Percentiles rank a stretch among this genome's conserved stretches.
Conservation (phyloP, 2,888 invertebrate species). For the Hyposoter didymator region DNA sequence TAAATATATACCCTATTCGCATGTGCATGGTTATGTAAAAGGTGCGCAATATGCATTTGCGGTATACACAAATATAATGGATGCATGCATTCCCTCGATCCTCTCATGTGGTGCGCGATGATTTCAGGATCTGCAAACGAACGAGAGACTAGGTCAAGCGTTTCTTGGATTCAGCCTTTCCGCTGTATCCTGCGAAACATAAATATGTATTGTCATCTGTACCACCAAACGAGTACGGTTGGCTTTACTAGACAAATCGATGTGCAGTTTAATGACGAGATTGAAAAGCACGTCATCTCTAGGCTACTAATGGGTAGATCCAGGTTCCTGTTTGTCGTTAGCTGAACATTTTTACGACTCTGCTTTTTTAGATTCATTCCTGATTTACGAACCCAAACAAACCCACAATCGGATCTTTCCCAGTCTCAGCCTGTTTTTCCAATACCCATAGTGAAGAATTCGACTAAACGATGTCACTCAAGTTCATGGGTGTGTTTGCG, state of each 20-base stretch:
- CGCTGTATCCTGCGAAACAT: constrained; percentile 59
- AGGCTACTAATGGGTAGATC: constrained; percentile 4
- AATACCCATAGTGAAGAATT: background rate
- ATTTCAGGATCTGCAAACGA: constrained; percentile 49
- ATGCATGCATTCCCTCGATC: constrained; percentile 58
- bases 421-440: background rate
- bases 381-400: background rate
- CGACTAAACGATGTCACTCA: constrained; percentile 5
- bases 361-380: background rate
- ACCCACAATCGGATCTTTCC: constrained; percentile 28
- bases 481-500: constrained; percentile 30
- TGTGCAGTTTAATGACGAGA: constrained; percentile 40
- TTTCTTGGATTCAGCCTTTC: constrained; percentile 55
- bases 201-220: constrained; percentile 68
- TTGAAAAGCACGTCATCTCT: constrained; percentile 22
- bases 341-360: background rate
- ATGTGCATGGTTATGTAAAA: constrained; percentile 64
- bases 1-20: constrained; percentile 34
- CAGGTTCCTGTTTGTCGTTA: background rate
- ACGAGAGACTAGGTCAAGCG: constrained; percentile 64
- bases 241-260: constrained; percentile 33
- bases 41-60: constrained; percentile 42
- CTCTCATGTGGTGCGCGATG: constrained; percentile 39
- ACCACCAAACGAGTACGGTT: background rate
- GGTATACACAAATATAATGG: constrained; percentile 57